phyloP scores from a whole-genome alignment of 2,888 invertebrate species.

The Apotomis betuletana region DNA sequence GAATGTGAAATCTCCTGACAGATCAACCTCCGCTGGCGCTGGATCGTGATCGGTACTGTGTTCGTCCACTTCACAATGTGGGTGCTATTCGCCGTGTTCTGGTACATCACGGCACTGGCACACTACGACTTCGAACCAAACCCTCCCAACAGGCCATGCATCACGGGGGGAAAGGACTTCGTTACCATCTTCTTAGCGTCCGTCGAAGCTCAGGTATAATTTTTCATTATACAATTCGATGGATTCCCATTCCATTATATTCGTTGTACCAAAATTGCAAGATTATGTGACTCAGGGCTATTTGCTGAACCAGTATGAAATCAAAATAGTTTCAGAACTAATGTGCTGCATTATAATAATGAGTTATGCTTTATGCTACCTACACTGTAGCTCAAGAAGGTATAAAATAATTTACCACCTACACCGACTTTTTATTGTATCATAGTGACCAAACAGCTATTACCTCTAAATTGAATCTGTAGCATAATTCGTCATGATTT shows the following conservation, averaged over 20 bases:
- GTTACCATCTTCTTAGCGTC: slow-evolving; percentile 77
- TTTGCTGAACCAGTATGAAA: too few relatives aligned
- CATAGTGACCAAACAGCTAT: background rate
- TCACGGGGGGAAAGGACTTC: slow-evolving; percentile 76
- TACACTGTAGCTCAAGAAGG: background rate
- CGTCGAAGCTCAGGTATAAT: slow-evolving; percentile 74
- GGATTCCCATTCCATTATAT: background rate
- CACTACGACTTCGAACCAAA: slow-evolving; percentile 79
- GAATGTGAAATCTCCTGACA: slow-evolving; percentile 44
- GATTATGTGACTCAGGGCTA: too few relatives aligned
- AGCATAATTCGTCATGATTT: slow-evolving; percentile 15
- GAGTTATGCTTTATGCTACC: too few relatives aligned
- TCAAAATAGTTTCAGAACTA: too few relatives aligned
- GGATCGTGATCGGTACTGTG: slow-evolving; percentile 76
- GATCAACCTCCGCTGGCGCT: slow-evolving; percentile 80
- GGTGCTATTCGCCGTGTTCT: slow-evolving; percentile 77
- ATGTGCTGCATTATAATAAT: too few relatives aligned
- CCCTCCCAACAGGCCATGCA: slow-evolving; percentile 69
- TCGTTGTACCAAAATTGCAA: too few relatives aligned
- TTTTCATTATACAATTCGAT: background rate
- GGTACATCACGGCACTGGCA: slow-evolving; percentile 76
- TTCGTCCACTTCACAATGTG: slow-evolving; percentile 77
- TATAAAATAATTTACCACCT: background rate
- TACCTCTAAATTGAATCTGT: slow-evolving; percentile 12
- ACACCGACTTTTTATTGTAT: background rate